These are phyloP conservation scores for Archips xylosteana DNA, from an alignment of 2,888 invertebrate species.

Conservation along the genomic window DNA sequence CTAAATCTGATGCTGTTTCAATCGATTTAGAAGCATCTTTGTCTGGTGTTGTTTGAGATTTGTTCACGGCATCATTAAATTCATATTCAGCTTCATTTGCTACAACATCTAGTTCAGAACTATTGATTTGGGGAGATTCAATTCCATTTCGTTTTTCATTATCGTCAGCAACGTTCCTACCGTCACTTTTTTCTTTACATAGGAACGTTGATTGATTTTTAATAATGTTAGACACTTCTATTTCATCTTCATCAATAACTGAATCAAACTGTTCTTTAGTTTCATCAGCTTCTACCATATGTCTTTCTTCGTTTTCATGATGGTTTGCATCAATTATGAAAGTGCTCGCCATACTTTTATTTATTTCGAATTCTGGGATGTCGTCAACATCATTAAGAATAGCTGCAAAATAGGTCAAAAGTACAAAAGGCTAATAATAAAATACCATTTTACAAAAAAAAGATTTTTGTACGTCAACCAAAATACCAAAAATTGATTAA, in stretches of 20 bases:
- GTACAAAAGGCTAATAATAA: no score
- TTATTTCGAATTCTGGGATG: constrained; percentile 12
- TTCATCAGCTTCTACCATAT: neutral
- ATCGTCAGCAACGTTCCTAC: neutral
- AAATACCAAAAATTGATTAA: no score
- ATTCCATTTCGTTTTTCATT: neutral
- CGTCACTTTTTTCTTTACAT: neutral
- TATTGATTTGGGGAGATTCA: neutral
- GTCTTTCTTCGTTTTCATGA: neutral
- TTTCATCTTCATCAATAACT: neutral
- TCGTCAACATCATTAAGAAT: neutral
- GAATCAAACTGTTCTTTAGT: neutral
- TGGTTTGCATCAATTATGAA: neutral
- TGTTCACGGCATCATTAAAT: neutral
- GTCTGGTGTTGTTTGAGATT: neutral
- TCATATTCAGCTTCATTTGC: neutral
- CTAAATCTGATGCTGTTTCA: constrained; percentile 16
- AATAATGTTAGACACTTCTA: neutral
- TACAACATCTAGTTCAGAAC: neutral
- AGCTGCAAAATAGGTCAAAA: neutral
- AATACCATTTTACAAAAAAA: no score
- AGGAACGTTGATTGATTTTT: neutral
- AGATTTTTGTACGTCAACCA: no score
- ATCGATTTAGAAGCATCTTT: neutral
- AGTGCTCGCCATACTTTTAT: constrained; percentile 18